Evolutionary conservation across 2,888 invertebrate genomes (phyloP).

Genomic region (Hymenopus coronatus): DNA sequence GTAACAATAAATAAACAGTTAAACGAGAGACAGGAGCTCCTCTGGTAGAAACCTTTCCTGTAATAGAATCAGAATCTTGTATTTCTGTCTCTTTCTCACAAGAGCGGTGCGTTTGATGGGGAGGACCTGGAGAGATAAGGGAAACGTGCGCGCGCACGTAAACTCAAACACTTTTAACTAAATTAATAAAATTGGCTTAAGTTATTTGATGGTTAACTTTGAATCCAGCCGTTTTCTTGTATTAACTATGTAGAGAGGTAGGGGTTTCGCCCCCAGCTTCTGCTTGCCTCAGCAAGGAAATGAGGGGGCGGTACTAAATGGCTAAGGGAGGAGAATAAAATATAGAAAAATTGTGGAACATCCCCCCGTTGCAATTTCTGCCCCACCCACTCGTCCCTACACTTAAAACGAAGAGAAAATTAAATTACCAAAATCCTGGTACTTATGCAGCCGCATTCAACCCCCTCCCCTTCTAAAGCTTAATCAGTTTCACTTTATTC

Average conservation of each 20-base stretch:
- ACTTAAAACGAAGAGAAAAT: background rate
- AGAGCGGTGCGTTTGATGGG: background rate
- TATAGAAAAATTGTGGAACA: background rate
- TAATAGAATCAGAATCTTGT: background rate
- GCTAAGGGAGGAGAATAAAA: background rate
- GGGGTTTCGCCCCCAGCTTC: background rate
- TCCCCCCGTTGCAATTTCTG: background rate
- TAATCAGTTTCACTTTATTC: background rate
- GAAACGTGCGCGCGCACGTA: background rate
- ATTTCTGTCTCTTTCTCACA: background rate
- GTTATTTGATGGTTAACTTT: conserved; percentile 2
- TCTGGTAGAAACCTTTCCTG: background rate
- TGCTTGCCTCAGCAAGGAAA: background rate
- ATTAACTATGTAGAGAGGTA: background rate
- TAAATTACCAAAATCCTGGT: background rate
- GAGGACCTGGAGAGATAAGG: background rate
- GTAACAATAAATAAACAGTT: no score
- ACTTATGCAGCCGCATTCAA: background rate
- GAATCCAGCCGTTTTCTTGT: background rate
- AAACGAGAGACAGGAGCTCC: no score
- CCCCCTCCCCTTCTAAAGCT: background rate
- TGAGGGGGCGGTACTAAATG: background rate
- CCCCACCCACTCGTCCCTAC: background rate
- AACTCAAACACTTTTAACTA: background rate
- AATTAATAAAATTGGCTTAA: conserved; percentile 4